Evolutionary conservation across 2,797 vertebrate species (phyloP).

Genomic region (Phoxinus dragarum): DNA sequence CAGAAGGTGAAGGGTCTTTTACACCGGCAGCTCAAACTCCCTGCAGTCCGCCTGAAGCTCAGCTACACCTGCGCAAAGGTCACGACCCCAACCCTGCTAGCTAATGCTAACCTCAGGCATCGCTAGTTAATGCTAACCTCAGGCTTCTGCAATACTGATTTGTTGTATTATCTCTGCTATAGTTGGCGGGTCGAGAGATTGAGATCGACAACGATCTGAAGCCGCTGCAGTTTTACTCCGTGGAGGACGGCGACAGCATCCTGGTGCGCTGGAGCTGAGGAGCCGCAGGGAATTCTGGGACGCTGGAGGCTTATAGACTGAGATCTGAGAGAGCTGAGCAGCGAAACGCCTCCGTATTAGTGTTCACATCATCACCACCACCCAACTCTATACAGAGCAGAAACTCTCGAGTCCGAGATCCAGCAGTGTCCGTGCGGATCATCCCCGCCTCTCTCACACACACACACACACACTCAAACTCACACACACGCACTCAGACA

Average conservation of each 20-base stretch:
- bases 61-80: slow-evolving; percentile 89
- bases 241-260: slow-evolving; percentile 89
- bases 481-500: too few relatives aligned
- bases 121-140: too few relatives aligned
- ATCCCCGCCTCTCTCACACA: too few relatives aligned
- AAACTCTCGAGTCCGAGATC: too few relatives aligned
- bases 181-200: slow-evolving; percentile 89
- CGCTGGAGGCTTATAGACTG: background rate
- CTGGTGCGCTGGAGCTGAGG: slow-evolving; percentile 88
- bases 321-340: background rate
- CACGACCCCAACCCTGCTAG: too few relatives aligned
- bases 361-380: too few relatives aligned
- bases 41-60: slow-evolving; percentile 82
- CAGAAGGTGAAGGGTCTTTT: slow-evolving; percentile 93
- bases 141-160: background rate
- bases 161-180: background rate
- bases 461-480: too few relatives aligned
- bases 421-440: too few relatives aligned
- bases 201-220: slow-evolving; percentile 89
- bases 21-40: slow-evolving; percentile 86
- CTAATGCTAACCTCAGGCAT: too few relatives aligned
- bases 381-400: too few relatives aligned
- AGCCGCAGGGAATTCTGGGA: background rate
- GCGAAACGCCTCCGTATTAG: too few relatives aligned
- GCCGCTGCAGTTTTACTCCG: slow-evolving; percentile 88